phyloP scores from a whole-genome alignment of 2,888 invertebrate species.

The Leistus spinibarbis region DNA sequence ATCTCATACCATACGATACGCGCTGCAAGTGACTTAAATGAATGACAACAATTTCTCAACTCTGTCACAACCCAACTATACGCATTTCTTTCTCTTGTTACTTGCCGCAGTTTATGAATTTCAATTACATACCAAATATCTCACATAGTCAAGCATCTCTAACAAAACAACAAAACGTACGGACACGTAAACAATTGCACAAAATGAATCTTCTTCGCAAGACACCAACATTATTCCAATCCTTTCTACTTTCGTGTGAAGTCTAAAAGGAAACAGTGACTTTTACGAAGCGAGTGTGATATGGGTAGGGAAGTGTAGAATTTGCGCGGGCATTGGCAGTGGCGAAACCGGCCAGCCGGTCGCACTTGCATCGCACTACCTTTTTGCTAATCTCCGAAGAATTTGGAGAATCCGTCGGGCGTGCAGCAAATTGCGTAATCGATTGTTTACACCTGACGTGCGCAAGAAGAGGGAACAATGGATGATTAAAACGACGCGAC shows the following conservation, averaged over 20 bases:
- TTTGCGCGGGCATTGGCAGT: neutral
- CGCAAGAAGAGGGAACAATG: slow-evolving; percentile 2
- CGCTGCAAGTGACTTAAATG: neutral
- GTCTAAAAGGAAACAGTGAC: neutral
- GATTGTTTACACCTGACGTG: slow-evolving; percentile 16
- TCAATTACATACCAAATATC: neutral
- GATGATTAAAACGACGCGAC: slow-evolving; percentile 5
- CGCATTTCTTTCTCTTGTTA: neutral
- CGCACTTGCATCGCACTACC: neutral
- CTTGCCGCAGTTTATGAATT: neutral
- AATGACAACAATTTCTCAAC: slow-evolving; percentile 8
- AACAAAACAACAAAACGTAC: neutral
- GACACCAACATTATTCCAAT: too few relatives aligned
- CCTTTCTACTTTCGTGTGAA: too few relatives aligned
- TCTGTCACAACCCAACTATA: neutral
- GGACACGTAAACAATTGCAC: neutral
- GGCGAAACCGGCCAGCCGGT: neutral
- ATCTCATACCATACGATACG: slow-evolving; percentile 3
- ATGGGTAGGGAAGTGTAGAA: neutral
- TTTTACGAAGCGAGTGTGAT: too few relatives aligned
- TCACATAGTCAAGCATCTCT: too few relatives aligned
- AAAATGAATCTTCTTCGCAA: too few relatives aligned
- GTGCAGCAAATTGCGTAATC: slow-evolving; percentile 19
- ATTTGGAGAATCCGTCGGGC: slow-evolving; percentile 15
- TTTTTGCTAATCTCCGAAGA: slow-evolving; percentile 24